These are phyloP conservation scores for Brachionus sp. DNA, from an alignment of 1,140 invertebrate genomes.

Conservation along the genomic window DNA sequence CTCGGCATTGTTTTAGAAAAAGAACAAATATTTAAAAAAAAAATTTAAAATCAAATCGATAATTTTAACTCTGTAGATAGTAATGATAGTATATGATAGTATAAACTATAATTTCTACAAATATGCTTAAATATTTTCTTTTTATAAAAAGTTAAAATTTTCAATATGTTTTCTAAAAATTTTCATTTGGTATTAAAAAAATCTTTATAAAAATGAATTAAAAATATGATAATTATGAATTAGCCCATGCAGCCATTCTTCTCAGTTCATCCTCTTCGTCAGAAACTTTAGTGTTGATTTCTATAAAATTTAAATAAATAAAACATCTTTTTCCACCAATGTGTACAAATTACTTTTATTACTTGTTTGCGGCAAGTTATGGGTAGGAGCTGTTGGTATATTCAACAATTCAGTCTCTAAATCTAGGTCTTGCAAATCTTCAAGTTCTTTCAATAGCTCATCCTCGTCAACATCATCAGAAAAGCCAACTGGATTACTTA, in stretches of 20 bases:
- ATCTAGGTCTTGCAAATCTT: constrained; percentile 67
- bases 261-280: constrained; percentile 40
- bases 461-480: constrained; percentile 80
- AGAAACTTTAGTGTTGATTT: neutral
- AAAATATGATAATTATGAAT: neutral
- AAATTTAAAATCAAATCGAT: neutral
- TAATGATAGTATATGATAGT: neutral
- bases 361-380: neutral
- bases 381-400: constrained; percentile 3
- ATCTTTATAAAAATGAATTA: neutral
- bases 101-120: too few relatives aligned
- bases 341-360: neutral
- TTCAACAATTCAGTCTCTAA: constrained; percentile 63
- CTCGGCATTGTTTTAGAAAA: neutral
- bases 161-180: neutral
- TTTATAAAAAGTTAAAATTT: too few relatives aligned
- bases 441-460: constrained; percentile 64
- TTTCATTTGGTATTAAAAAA: constrained; percentile 7
- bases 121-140: neutral
- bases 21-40: neutral
- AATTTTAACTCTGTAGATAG: neutral
- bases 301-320: neutral
- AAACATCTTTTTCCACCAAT: neutral
- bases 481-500: constrained; percentile 94
- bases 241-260: constrained; percentile 32